phyloP scores from a whole-genome alignment of 2,888 invertebrate species.

The Drosophila niveifrons region DNA sequence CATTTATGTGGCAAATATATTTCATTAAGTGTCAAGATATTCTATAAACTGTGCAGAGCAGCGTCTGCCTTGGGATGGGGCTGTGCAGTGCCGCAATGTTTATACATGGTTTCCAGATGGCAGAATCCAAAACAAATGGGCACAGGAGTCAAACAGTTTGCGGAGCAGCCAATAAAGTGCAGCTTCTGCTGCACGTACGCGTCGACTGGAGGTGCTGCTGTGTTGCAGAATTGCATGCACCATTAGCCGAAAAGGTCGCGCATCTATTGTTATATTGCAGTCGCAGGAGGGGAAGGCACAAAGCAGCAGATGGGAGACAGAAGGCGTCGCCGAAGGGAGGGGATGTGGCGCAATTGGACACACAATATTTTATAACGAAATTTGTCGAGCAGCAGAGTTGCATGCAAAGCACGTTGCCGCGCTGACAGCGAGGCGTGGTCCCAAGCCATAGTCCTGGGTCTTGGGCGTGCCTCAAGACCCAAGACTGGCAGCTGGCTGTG shows the following conservation, averaged over 20 bases:
- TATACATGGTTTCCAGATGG: constrained; percentile 18
- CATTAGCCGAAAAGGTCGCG: constrained; percentile 56
- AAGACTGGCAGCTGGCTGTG: neutral
- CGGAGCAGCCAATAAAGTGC: constrained; percentile 20
- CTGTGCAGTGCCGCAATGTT: constrained; percentile 31
- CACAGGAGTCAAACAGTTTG: constrained; percentile 23
- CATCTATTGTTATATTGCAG: constrained; percentile 55
- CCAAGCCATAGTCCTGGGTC: neutral
- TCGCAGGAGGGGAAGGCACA: neutral
- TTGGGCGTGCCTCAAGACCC: constrained; percentile 23
- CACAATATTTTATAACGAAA: constrained; percentile 56
- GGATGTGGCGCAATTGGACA: constrained; percentile 36
- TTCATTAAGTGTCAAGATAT: neutral
- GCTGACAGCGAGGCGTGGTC: constrained; percentile 71
- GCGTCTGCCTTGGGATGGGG: constrained; percentile 1
- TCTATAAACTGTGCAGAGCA: neutral
- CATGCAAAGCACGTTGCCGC: constrained; percentile 77
- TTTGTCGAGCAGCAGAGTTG: constrained; percentile 25
- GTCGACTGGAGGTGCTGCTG: neutral
- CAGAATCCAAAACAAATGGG: constrained; percentile 23
- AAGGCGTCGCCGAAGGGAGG: neutral
- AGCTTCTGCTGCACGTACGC: constrained; percentile 50
- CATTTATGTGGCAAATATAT: neutral
- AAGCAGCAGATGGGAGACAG: neutral
- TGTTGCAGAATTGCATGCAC: constrained; percentile 35